Conservation (phyloP, 2,113 vertebrate species). For the Nesoenas mayeri region DNA sequence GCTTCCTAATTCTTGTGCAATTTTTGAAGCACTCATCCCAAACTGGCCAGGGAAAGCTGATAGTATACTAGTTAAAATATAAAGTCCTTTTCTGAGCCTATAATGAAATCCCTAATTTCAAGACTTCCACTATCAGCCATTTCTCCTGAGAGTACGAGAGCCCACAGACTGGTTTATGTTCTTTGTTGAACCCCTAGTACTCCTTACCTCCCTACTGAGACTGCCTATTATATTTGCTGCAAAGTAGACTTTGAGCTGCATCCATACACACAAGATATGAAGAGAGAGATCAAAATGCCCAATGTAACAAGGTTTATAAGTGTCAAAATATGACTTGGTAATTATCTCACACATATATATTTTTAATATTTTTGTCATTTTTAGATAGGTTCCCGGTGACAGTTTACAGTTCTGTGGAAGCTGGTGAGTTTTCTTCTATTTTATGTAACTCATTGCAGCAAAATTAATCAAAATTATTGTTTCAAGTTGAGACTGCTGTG, state of each 20-base stretch:
- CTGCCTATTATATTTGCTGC: background rate
- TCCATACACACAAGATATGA: background rate
- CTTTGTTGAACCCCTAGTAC: background rate
- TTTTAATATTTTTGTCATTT: background rate
- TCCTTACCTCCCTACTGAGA: background rate
- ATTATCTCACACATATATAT: background rate
- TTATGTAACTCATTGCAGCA: background rate
- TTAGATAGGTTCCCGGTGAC: background rate
- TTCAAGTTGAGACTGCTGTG: background rate
- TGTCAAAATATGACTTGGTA: background rate
- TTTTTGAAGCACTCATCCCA: background rate
- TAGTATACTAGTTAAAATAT: background rate
- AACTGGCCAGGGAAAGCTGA: background rate
- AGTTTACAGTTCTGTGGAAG: background rate
- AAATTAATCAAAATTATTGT: background rate
- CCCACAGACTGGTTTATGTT: background rate
- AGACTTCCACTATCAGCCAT: background rate
- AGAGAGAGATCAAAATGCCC: background rate
- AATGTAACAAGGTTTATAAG: background rate
- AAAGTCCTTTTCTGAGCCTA: background rate
- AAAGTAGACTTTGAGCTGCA: background rate
- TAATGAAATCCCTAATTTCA: background rate
- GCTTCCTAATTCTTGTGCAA: background rate
- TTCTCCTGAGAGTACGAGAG: background rate
- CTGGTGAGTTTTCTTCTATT: background rate